Conservation (phyloP, 2,888 invertebrate species). For the Griposia aprilina region DNA sequence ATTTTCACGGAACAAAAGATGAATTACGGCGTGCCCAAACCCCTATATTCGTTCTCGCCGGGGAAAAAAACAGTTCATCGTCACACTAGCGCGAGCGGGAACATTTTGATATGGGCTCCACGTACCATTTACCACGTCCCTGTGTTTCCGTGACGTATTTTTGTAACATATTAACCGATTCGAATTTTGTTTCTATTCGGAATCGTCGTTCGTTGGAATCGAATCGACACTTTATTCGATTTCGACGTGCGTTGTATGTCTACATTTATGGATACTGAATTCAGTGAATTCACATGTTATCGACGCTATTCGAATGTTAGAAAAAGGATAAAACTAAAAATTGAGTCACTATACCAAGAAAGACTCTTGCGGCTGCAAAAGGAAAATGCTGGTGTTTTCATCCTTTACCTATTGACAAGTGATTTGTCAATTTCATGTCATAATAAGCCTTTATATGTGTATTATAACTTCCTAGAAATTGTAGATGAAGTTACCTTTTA, state of each 20-base stretch:
- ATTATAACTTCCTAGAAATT: not conserved
- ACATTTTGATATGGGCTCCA: slow-evolving; percentile 64
- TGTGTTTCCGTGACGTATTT: slow-evolving; percentile 62
- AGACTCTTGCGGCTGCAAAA: not conserved
- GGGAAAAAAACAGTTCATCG: slow-evolving; percentile 39
- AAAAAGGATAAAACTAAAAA: slow-evolving; percentile 18
- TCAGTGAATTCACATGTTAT: slow-evolving; percentile 36
- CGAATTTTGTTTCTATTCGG: slow-evolving; percentile 57
- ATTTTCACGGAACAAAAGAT: slow-evolving; percentile 51
- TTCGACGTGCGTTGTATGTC: slow-evolving; percentile 57
- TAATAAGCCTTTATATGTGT: not conserved
- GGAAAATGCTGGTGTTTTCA: not conserved
- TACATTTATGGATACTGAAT: slow-evolving; percentile 47
- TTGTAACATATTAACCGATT: slow-evolving; percentile 67
- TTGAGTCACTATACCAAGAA: not conserved
- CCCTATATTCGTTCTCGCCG: slow-evolving; percentile 18
- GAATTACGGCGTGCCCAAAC: slow-evolving; percentile 34
- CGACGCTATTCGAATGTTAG: slow-evolving; percentile 20
- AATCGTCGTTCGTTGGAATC: slow-evolving; percentile 53
- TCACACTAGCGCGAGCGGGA: slow-evolving; percentile 47
- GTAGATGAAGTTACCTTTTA: not conserved
- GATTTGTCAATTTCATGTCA: not conserved
- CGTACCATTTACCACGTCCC: slow-evolving; percentile 66
- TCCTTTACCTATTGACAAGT: not conserved
- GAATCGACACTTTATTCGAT: slow-evolving; percentile 56